phyloP scores from a whole-genome alignment of 1,140 invertebrate species.

The Drusus annulatus region DNA sequence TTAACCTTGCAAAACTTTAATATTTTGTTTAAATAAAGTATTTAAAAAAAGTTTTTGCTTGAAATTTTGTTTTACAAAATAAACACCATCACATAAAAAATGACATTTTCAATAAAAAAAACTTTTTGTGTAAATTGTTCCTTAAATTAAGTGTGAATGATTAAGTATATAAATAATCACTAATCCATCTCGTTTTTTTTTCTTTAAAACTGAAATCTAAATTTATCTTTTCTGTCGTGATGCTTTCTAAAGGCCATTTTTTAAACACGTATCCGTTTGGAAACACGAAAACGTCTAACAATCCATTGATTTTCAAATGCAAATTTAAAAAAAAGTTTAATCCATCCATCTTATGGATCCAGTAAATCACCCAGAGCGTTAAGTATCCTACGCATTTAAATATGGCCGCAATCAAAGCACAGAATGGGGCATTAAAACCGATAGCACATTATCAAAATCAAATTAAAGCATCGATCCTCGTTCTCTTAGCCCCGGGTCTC shows the following conservation, averaged over 20 bases:
- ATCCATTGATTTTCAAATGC: not conserved
- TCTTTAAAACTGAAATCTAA: too few relatives aligned
- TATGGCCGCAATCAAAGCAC: conserved; percentile 19
- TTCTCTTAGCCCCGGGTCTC: conserved; percentile 47
- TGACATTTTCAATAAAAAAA: too few relatives aligned
- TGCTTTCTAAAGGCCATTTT: not conserved
- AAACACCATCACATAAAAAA: too few relatives aligned
- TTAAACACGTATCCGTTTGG: not conserved
- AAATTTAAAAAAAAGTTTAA: conserved; percentile 15
- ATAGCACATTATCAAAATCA: conserved; percentile 57
- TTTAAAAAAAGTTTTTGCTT: too few relatives aligned
- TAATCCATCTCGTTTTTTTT: too few relatives aligned
- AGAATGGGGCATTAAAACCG: conserved; percentile 48
- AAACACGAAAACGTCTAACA: not conserved
- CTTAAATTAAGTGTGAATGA: too few relatives aligned
- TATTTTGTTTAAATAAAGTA: too few relatives aligned
- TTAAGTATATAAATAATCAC: too few relatives aligned
- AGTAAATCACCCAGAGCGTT: conserved; percentile 29
- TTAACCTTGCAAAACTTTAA: too few relatives aligned
- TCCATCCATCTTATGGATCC: conserved; percentile 9
- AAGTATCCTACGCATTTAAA: conserved; percentile 36
- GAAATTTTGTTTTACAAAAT: too few relatives aligned
- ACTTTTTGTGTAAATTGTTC: too few relatives aligned
- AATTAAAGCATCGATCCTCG: conserved; percentile 54
- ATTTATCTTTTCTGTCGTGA: too few relatives aligned